Base-by-base conservation (phyloP, 2,888 invertebrate species). In the Linnaemya tessellans region DNA sequence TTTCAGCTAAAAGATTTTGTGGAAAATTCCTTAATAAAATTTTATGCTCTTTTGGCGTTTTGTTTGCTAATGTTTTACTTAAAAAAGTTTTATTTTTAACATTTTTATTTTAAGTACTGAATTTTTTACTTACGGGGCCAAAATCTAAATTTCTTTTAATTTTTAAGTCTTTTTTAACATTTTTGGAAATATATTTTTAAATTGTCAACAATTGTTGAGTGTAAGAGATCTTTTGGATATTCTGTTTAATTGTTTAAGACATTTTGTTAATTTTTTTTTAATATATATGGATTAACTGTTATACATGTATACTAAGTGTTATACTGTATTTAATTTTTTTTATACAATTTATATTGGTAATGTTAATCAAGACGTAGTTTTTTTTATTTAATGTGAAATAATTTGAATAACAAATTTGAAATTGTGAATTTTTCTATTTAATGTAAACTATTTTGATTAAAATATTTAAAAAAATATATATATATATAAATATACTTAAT, bases 31-130 rank as follows among this genome's bases (percentile, higher is more conserved):
- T n/a, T n/a, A n/a, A n/a, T n/a, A n/a, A 56, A 68, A 18, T 41
- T 56, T 51, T 35, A 13, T 30, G 1, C 11, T 41, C 35, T 35
- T 51, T 56, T 22, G 46, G 41, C 75, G 87, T 90, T 90, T 89
- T 90, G 84, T 79, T 79, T 35, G 87, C 89, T 84, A 18, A 41
- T 54, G 56, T 62, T 73, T 62, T 68, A 51, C 7, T 77, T 43
- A 56, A 20, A 20, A 18, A 54, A 43, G 41, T 5, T n/a, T 9
- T 3, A 2, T 54, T 35, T 54, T 56, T 22, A n/a, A 13, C 3
- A 51, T 43, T 71, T 74, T 54, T 1, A 62, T 43, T 71, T 74
- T 54, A 60, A 60, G 10, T 11, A 67, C 20, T 74, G 74, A 80
- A 80, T 74, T 74, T 67, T 38, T 38, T 38, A 38, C 8, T 38